Evolutionary conservation across 2,797 vertebrate genomes (phyloP).

Genomic region (Halcyon chelicuti): DNA sequence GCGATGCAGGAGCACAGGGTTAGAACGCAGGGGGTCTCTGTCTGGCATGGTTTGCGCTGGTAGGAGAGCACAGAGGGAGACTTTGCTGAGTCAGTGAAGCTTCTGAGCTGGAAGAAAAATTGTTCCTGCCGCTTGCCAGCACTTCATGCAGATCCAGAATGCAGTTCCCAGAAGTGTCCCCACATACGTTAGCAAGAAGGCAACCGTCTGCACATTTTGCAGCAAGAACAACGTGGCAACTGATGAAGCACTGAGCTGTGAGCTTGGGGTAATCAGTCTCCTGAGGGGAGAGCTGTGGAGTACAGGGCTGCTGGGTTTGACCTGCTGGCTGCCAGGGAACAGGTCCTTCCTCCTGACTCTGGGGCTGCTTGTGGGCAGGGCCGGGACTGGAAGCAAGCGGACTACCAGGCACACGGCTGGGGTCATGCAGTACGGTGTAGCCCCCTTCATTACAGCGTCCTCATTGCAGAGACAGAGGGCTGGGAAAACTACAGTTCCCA

Average conservation of each 20-base stretch:
- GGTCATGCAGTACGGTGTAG: not conserved
- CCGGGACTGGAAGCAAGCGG: not conserved
- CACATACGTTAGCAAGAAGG: not conserved
- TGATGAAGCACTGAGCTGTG: not conserved
- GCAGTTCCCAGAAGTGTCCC: not conserved
- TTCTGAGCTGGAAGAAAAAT: not conserved
- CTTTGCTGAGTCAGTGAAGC: not conserved
- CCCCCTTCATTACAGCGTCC: not conserved
- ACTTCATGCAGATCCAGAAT: not conserved
- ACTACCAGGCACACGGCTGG: not conserved
- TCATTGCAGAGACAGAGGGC: not conserved
- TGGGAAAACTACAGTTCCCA: conserved; percentile 52
- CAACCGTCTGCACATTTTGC: not conserved
- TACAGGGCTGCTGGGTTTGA: accelerated
- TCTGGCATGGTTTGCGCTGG: not conserved
- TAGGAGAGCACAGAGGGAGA: not conserved
- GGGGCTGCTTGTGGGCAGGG: not conserved
- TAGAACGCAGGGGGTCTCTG: not conserved
- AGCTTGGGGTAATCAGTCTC: not conserved
- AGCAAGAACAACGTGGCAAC: not conserved
- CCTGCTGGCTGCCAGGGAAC: not conserved
- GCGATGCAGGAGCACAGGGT: not conserved
- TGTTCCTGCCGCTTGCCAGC: not conserved
- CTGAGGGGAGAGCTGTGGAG: not conserved
- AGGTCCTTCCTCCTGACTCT: not conserved